phyloP scores from a whole-genome alignment of 2,888 invertebrate species.

The Clivina fossor region DNA sequence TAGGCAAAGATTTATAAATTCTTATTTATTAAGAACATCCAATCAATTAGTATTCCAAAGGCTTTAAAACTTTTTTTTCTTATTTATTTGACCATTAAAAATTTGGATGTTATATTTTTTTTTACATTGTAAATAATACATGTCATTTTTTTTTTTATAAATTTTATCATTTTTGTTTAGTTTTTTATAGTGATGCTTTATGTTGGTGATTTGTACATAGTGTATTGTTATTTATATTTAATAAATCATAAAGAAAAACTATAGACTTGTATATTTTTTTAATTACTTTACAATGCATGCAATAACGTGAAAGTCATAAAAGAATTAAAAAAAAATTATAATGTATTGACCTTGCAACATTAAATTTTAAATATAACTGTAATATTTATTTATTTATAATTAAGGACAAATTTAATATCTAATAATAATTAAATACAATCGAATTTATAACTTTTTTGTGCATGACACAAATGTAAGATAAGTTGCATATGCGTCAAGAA shows the following conservation, averaged over 20 bases:
- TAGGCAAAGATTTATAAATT: slow-evolving; percentile 69
- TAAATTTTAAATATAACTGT: slow-evolving; percentile 18
- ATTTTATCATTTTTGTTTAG: background rate
- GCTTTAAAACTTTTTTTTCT: background rate
- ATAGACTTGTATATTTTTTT: slow-evolving; percentile 13
- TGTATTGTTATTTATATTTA: slow-evolving; percentile 22
- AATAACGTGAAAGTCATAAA: slow-evolving; percentile 22
- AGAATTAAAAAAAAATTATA: background rate
- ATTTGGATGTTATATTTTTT: background rate
- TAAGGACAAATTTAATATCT: slow-evolving; percentile 12
- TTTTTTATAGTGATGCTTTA: slow-evolving; percentile 3
- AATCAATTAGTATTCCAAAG: slow-evolving; percentile 9
- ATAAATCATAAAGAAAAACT: slow-evolving; percentile 8
- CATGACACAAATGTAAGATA: no score
- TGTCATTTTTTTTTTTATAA: background rate
- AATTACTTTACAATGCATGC: slow-evolving; percentile 7
- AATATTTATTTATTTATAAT: background rate
- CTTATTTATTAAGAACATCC: background rate
- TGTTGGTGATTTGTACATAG: slow-evolving; percentile 25
- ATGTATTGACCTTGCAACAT: slow-evolving; percentile 13
- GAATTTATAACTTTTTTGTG: no score
- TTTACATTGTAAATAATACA: background rate
- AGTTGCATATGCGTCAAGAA: no score
- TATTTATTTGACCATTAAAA: slow-evolving; percentile 1
- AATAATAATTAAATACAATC: no score